Percentiles rank a stretch among this genome's conserved stretches.
Evolutionary conservation across 2,888 invertebrate species (phyloP).

Genomic region (Oxyscelio sp.): DNA sequence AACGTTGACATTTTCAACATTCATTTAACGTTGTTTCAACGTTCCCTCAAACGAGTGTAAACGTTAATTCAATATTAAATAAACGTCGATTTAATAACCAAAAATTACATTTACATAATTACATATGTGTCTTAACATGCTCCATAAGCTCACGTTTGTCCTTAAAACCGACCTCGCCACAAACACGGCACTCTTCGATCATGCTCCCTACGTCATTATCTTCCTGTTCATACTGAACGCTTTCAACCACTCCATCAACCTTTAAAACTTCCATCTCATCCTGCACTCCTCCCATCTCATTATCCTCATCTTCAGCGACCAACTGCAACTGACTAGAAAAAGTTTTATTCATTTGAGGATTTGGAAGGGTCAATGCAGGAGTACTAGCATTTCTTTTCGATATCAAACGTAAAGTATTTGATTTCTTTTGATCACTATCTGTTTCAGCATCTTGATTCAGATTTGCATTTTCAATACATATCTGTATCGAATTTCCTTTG

Average conservation of each 20-base stretch:
- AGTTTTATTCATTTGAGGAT: slow-evolving; percentile 82
- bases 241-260: slow-evolving; percentile 72
- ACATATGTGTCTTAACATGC: slow-evolving; percentile 88
- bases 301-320: slow-evolving; percentile 70
- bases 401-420: slow-evolving; percentile 84
- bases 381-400: slow-evolving; percentile 84
- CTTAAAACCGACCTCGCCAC: slow-evolving; percentile 85
- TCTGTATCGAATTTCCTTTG: slow-evolving; percentile 75
- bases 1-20: too few relatives aligned
- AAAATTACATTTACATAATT: slow-evolving; percentile 77
- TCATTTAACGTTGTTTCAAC: too few relatives aligned
- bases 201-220: slow-evolving; percentile 57
- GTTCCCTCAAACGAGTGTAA: too few relatives aligned
- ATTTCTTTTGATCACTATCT: slow-evolving; percentile 6
- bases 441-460: slow-evolving; percentile 61
- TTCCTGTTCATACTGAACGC: slow-evolving; percentile 77
- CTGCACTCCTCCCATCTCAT: slow-evolving; percentile 67
- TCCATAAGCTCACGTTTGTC: slow-evolving; percentile 86
- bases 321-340: slow-evolving; percentile 83
- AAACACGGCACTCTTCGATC: slow-evolving; percentile 86
- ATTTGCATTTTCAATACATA: slow-evolving; percentile 74
- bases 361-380: slow-evolving; percentile 84
- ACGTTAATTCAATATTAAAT: too few relatives aligned
- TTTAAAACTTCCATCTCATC: slow-evolving; percentile 60
- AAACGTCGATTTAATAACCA: too few relatives aligned